Percentiles rank a stretch among this genome's conserved stretches.
Evolutionary conservation across 2,888 invertebrate genomes (phyloP).

Genomic region (Cenopis cana): DNA sequence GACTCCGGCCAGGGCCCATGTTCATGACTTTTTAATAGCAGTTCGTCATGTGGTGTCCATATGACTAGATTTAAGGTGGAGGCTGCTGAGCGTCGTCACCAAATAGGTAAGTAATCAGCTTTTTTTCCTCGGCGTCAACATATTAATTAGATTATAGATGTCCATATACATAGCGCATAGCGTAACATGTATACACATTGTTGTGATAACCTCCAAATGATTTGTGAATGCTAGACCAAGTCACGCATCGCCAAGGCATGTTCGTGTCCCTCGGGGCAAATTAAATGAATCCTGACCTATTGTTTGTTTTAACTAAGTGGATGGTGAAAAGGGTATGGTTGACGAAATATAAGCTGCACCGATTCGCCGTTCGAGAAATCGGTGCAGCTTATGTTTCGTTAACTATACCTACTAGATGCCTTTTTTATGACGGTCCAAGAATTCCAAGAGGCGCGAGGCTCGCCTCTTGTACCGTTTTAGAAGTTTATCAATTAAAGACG

Average conservation of each 20-base stretch:
- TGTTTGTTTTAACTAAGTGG: not conserved
- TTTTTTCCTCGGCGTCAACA: no score
- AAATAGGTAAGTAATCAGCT: no score
- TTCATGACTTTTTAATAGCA: not conserved
- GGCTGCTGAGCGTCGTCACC: no score
- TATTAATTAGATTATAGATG: no score
- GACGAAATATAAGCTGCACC: no score
- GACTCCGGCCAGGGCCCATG: not conserved
- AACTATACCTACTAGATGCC: not conserved
- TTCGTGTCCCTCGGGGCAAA: conserved; percentile 41
- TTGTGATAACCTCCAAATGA: not conserved
- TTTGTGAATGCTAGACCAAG: not conserved
- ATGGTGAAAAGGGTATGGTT: not conserved
- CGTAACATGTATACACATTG: no score
- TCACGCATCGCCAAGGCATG: conserved; percentile 43
- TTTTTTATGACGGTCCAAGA: not conserved
- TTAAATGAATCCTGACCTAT: conserved; percentile 35
- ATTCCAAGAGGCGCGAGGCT: not conserved
- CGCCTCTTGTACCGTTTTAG: no score
- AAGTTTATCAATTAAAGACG: not conserved
- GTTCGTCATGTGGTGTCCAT: not conserved
- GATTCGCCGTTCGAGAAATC: no score
- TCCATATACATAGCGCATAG: no score
- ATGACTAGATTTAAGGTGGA: not conserved
- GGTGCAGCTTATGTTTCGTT: no score